Conservation (phyloP, 37 sponge, comb jelly and placozoan species). For the Cladorhizidae sp. region DNA sequence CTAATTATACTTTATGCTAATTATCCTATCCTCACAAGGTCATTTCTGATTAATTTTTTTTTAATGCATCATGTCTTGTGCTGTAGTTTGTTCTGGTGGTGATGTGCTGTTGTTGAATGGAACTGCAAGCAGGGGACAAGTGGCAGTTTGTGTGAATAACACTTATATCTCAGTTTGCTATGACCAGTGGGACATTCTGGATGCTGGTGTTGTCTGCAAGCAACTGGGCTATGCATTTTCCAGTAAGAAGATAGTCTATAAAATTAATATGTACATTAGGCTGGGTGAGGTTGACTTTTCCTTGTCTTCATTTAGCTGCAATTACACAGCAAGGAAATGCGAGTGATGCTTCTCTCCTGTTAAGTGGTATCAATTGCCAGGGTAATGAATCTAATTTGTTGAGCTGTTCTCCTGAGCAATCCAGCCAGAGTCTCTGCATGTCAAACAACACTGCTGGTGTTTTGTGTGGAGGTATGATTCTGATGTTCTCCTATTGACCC, state of each 20-base stretch:
- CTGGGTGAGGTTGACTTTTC: neutral
- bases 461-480: neutral
- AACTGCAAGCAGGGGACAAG: constrained; percentile 11
- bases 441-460: neutral
- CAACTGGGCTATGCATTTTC: constrained; percentile 24
- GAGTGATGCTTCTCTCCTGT: neutral
- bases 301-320: neutral
- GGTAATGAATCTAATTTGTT: neutral
- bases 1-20: too few relatives aligned
- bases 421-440: neutral
- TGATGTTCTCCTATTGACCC: too few relatives aligned
- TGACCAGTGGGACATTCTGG: constrained; percentile 21
- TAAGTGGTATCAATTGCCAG: neutral
- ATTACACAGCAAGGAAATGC: neutral
- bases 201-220: constrained; percentile 35
- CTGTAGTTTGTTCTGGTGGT: constrained; percentile 27
- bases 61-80: too few relatives aligned
- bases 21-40: too few relatives aligned
- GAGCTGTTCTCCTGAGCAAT: neutral
- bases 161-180: constrained; percentile 27
- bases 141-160: constrained; percentile 9
- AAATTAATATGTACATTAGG: neutral
- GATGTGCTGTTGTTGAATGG: constrained; percentile 26
- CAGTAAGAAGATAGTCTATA: neutral
- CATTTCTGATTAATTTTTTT: too few relatives aligned